These are phyloP conservation scores for Blastomussa wellsi DNA, from an alignment of 92 coral and sea anemone species.

Conservation along the genomic window DNA sequence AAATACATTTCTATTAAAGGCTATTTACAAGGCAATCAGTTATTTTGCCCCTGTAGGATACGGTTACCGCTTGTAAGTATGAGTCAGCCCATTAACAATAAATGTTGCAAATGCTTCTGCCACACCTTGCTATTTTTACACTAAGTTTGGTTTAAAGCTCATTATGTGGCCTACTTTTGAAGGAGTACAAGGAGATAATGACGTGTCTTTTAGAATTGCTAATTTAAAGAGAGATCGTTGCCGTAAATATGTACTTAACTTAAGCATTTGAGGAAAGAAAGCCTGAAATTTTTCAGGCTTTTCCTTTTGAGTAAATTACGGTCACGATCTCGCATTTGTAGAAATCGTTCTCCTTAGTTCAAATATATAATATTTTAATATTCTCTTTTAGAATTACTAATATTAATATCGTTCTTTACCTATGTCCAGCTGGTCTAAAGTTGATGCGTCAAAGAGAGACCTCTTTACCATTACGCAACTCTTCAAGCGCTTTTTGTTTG, in stretches of 20 bases:
- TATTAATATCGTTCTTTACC: constrained; percentile 30
- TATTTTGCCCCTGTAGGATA: neutral
- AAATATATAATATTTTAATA: neutral
- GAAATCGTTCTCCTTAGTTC: neutral
- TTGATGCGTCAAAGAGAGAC: constrained; percentile 29
- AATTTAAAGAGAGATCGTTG: too few species aligned
- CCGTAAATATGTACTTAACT: neutral
- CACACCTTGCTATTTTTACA: too few species aligned
- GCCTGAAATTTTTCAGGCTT: too few species aligned
- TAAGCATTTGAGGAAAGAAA: too few species aligned
- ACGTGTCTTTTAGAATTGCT: neutral
- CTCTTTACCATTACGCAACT: constrained; percentile 50
- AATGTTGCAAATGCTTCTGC: too few species aligned
- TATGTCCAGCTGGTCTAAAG: constrained; percentile 37
- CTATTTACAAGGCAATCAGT: neutral
- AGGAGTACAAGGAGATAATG: constrained; percentile 14
- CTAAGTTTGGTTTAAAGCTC: too few species aligned
- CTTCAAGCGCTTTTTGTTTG: constrained; percentile 22
- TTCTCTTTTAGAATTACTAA: neutral
- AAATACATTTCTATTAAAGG: neutral
- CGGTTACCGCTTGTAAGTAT: neutral
- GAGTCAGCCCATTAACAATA: constrained; percentile 24
- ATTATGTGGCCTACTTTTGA: neutral
- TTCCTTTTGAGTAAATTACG: neutral
- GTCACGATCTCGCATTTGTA: neutral